phyloP scores from a whole-genome alignment of 30 jellyfish, hydroid and myxozoan genomes.

The Pseudorhiza aurosa region DNA sequence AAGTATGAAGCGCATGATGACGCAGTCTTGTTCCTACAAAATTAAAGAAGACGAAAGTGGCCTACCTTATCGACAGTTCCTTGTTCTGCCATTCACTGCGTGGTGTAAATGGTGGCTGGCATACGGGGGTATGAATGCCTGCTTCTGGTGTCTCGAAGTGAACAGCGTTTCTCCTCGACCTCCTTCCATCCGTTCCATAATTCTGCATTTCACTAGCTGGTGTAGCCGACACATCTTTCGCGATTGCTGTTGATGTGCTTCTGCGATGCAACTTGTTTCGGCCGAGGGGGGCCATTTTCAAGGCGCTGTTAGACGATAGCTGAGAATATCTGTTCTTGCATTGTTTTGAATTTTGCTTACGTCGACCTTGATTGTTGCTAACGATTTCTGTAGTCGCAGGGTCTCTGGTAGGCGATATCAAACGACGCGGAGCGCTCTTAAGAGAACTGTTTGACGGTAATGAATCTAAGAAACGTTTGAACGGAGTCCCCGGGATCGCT shows the following conservation, averaged over 20 bases:
- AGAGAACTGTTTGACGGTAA: slow-evolving; percentile 2
- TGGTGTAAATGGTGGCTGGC: slow-evolving; percentile 54
- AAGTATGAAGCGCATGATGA: too few relatives aligned
- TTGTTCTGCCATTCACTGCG: slow-evolving; percentile 77
- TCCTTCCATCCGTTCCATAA: not conserved
- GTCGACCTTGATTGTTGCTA: not conserved
- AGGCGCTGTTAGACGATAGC: not conserved
- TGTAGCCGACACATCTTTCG: not conserved
- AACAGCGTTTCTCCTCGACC: slow-evolving; percentile 47
- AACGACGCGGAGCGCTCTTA: slow-evolving; percentile 16
- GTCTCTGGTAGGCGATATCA: not conserved
- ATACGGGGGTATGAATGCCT: slow-evolving; percentile 1
- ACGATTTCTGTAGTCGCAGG: too few relatives aligned
- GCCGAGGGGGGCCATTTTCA: not conserved
- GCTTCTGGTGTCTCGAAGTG: not conserved
- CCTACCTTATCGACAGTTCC: slow-evolving; percentile 49
- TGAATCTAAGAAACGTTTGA: not conserved
- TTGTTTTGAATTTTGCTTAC: too few relatives aligned
- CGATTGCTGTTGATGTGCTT: not conserved
- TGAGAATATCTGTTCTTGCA: too few relatives aligned
- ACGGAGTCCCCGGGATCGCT: not conserved
- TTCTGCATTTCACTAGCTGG: not conserved
- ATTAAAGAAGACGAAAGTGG: too few relatives aligned
- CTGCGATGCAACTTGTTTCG: not conserved
- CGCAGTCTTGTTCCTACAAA: too few relatives aligned